Evolutionary conservation across 64 coral and sea anemone species (phyloP).

Genomic region (Cladopsammia gracilis): DNA sequence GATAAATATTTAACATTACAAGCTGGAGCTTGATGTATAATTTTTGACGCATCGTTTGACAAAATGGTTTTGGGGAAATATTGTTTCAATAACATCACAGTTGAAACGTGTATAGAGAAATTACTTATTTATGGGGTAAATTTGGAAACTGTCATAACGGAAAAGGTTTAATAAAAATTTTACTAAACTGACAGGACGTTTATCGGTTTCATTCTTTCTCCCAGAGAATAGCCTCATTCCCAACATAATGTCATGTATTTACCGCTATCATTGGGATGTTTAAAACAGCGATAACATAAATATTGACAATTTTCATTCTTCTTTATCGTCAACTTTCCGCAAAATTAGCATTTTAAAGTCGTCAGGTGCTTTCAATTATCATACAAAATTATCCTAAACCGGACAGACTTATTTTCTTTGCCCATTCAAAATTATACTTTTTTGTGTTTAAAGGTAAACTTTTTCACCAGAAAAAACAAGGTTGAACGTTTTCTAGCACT

Average conservation of each 20-base stretch:
- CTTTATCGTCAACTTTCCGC: background rate
- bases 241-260: background rate
- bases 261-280: background rate
- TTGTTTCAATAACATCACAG: too few relatives aligned
- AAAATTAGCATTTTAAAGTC: constrained; percentile 52
- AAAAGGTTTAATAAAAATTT: background rate
- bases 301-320: constrained; percentile 6
- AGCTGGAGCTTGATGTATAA: too few relatives aligned
- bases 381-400: background rate
- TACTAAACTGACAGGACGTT: background rate
- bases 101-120: background rate
- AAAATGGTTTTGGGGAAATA: too few relatives aligned
- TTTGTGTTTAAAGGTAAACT: background rate
- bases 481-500: background rate
- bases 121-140: background rate
- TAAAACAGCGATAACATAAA: background rate
- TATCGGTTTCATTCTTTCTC: background rate
- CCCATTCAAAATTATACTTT: too few relatives aligned
- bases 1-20: too few relatives aligned
- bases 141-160: background rate
- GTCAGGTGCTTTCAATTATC: background rate
- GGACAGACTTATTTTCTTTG: background rate
- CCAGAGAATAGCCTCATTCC: too few relatives aligned
- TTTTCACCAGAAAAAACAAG: background rate
- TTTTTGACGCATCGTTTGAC: too few relatives aligned